Conservation (phyloP, 2,113 vertebrate species). For the Tragelaphus scriptus region DNA sequence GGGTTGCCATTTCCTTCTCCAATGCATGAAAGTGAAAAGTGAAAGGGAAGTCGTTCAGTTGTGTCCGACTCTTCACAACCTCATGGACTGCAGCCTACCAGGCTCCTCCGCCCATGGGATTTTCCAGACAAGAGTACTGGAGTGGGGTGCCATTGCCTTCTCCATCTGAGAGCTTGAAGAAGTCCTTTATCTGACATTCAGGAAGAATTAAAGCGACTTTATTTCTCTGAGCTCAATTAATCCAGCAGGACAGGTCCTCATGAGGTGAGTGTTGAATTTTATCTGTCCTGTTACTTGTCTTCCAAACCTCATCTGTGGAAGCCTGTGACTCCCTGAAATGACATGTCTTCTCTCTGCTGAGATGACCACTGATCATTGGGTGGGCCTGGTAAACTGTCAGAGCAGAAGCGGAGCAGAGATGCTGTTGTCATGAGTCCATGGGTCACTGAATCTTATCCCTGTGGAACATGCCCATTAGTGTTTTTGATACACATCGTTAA, state of each 20-base stretch:
- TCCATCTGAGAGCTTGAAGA: not conserved
- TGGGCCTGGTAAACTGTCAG: not conserved
- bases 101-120: too few relatives aligned
- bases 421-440: not conserved
- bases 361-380: not conserved
- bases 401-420: not conserved
- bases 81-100: too few relatives aligned
- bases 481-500: not conserved
- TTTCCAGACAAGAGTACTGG: too few relatives aligned
- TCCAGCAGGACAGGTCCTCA: not conserved
- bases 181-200: not conserved
- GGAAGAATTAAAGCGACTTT: not conserved
- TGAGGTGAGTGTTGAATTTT: not conserved
- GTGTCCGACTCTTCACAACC: too few relatives aligned
- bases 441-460: not conserved
- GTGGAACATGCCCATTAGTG: not conserved
- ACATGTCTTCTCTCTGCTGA: not conserved
- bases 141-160: too few relatives aligned
- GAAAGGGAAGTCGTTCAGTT: too few relatives aligned
- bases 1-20: too few relatives aligned
- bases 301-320: not conserved
- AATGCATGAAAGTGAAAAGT: too few relatives aligned
- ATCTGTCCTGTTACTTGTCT: not conserved
- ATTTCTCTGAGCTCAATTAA: not conserved
- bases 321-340: not conserved